Percentiles rank a stretch among this genome's conserved stretches.
phyloP scores from a whole-genome alignment of 2,888 invertebrate species.

The Himalopsyche kuldschensis region DNA sequence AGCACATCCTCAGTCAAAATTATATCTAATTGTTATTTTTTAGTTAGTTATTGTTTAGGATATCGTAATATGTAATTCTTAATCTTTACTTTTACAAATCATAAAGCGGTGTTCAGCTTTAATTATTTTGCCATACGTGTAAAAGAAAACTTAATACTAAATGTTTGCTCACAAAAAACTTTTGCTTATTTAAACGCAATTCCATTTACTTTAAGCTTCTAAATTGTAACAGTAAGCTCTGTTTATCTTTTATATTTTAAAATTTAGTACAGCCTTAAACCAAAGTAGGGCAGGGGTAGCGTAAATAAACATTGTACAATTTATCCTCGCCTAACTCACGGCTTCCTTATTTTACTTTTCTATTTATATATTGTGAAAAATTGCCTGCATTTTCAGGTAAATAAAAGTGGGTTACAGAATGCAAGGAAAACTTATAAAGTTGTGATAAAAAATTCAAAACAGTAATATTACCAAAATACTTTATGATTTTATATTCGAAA shows the following conservation, averaged over 20 bases:
- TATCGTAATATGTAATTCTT: too few species aligned
- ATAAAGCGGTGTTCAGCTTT: too few species aligned
- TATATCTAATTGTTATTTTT: too few species aligned
- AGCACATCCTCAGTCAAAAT: too few species aligned
- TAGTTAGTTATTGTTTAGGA: too few species aligned
- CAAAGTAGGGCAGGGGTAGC: background rate
- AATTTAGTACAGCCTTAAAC: background rate
- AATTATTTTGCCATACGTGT: too few species aligned
- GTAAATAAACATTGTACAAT: background rate
- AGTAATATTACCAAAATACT: too few species aligned
- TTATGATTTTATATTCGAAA: too few species aligned
- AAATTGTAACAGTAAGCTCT: background rate
- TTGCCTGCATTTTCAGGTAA: background rate
- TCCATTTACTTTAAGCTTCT: background rate
- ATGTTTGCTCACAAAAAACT: background rate
- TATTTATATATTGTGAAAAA: background rate
- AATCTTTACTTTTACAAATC: too few species aligned
- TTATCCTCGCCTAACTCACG: background rate
- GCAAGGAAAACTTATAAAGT: background rate
- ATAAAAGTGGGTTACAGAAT: background rate
- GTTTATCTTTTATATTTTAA: slow-evolving; percentile 1
- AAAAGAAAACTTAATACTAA: background rate
- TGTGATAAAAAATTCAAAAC: too few species aligned
- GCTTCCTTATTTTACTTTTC: background rate
- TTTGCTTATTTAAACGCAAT: background rate